Conservation (phyloP, 2,113 vertebrate genomes). For the Gadus macrocephalus region DNA sequence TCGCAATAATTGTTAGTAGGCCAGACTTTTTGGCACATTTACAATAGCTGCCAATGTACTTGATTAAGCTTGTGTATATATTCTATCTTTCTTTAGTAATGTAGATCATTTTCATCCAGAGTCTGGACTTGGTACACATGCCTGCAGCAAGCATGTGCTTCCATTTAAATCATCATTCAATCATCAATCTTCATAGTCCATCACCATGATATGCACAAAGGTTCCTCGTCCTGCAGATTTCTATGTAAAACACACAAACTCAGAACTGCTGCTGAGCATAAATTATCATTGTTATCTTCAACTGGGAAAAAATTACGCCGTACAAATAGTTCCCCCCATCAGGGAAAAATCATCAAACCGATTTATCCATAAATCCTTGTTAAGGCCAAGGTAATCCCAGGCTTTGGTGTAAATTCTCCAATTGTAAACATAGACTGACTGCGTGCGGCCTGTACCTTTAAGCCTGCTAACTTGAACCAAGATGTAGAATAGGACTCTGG, state of each 20-base stretch:
- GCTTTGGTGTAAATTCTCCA: neutral
- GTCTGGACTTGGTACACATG: neutral
- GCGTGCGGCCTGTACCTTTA: neutral
- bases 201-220: slow-evolving; percentile 6
- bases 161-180: slow-evolving; percentile 9
- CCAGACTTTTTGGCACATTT: neutral
- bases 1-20: neutral
- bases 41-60: neutral
- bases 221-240: neutral
- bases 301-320: slow-evolving; percentile 14
- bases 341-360: slow-evolving; percentile 28
- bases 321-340: slow-evolving; percentile 19
- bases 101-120: neutral
- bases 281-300: slow-evolving; percentile 21
- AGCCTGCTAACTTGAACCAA: slow-evolving; percentile 21
- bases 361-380: slow-evolving; percentile 8
- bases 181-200: slow-evolving; percentile 8
- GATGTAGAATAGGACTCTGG: slow-evolving; percentile 23
- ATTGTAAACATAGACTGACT: neutral
- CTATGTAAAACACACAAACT: neutral
- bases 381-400: slow-evolving; percentile 11
- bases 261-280: slow-evolving; percentile 5
- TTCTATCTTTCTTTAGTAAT: neutral
- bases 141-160: slow-evolving; percentile 3
- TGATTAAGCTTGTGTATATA: neutral